Evolutionary conservation across 2,888 invertebrate species (phyloP), one percentile per base, ranked within the genome.

Genomic region (Ichneumoninae sp.): DNA sequence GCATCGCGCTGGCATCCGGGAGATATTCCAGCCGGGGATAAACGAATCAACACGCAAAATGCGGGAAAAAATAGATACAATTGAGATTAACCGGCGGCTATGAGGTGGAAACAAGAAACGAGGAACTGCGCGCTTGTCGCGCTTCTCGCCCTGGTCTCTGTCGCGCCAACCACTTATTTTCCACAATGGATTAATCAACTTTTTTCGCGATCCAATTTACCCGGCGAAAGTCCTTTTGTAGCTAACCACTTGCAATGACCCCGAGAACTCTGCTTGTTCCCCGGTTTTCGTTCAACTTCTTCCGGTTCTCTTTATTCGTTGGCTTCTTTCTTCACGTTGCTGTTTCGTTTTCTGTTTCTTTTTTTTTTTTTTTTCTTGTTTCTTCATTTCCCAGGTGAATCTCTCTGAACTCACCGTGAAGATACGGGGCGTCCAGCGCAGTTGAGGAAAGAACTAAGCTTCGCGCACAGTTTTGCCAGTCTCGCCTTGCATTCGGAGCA

Each of bases 401-500:
- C 33, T 57, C 33, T 57, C 44, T 8, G 60, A 74, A 26, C 68
- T 57, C 57, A 60, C 6, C 68, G 19, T 3, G 47, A 57, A 40
- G 26, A 81, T 69, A n/a, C 16, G 70, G 16, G 13, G 10, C n/a
- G 30, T 44, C 19, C 5, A 10, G 40, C 22, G 54, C 16, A 57
- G 30, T 22, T 13, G 47, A 5, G 0, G 57, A 47, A 60, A 50
- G 52, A 47, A 44, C 30, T 22, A 47, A 80, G 30, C 16, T 1
- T 60, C n/a, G 7, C 68, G 16, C 66, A 52, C 66, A 52, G 13
- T 80, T 66, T 44, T 44, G 10, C n/a, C 57, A 60, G 57, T 69
- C n/a, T 68, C 68, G 30, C 26, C 44, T n/a, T 22, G 68, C 74
- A 74, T 81, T 74, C 68, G 57, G 52, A 50, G 44, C 74, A 81